phyloP scores from a whole-genome alignment of 2,113 vertebrate genomes.

The Psettodes erumei region DNA sequence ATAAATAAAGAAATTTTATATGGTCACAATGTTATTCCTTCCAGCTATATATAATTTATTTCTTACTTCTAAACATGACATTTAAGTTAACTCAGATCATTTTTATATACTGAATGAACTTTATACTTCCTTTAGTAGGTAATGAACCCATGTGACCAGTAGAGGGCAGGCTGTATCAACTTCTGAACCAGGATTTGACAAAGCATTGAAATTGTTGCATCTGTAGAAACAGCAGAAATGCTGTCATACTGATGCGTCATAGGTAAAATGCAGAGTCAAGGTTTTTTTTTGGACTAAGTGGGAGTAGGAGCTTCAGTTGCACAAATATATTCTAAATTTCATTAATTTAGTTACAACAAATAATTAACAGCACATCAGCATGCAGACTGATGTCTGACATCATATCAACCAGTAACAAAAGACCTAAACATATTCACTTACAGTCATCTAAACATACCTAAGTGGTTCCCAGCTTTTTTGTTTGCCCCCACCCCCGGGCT shows the following conservation, averaged over 20 bases:
- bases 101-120: not conserved
- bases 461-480: too few species aligned
- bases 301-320: too few species aligned
- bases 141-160: constrained; percentile 24
- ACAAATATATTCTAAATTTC: too few species aligned
- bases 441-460: too few species aligned
- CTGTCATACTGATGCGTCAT: not conserved
- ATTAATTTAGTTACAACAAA: too few species aligned
- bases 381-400: too few species aligned
- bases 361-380: too few species aligned
- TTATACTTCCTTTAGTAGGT: not conserved
- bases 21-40: not conserved
- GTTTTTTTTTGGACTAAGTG: too few species aligned
- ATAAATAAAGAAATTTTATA: constrained; percentile 32
- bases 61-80: not conserved
- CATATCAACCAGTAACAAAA: too few species aligned
- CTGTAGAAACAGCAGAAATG: not conserved
- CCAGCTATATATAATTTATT: not conserved
- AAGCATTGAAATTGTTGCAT: not conserved
- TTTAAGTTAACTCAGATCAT: not conserved
- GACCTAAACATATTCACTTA: too few species aligned
- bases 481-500: too few species aligned
- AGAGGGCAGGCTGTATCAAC: constrained; percentile 54
- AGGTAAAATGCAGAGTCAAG: not conserved
- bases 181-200: not conserved